A percentile compares a stretch with the other conserved stretches of the same genome.
phyloP scores from a whole-genome alignment of 2,888 invertebrate species.

The Orthosia cruda region DNA sequence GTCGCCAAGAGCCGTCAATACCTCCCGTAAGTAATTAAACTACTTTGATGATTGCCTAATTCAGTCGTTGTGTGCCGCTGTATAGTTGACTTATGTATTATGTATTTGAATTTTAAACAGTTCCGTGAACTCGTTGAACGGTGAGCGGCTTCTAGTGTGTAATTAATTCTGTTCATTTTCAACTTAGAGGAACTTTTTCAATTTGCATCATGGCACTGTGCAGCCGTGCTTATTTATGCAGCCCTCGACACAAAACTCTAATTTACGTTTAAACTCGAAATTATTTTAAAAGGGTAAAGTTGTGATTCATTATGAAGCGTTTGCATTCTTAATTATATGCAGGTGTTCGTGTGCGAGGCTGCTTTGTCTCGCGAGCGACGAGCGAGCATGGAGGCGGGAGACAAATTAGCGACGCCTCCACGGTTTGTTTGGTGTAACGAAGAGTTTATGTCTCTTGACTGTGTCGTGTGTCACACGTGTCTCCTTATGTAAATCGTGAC shows the following conservation, averaged over 20 bases:
- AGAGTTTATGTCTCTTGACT: conserved; percentile 23
- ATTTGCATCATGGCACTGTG: conserved; percentile 79
- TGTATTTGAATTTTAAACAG: conserved; percentile 69
- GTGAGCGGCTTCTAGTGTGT: conserved; percentile 67
- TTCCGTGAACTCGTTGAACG: conserved; percentile 60
- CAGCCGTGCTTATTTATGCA: conserved; percentile 70
- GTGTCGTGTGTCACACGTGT: conserved; percentile 16
- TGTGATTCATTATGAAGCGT: conserved; percentile 62
- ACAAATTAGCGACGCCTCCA: conserved; percentile 43
- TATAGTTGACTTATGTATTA: conserved; percentile 57
- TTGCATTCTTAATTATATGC: conserved; percentile 64
- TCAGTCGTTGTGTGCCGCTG: conserved; percentile 37
- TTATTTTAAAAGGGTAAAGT: conserved; percentile 57
- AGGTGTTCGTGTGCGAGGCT: conserved; percentile 50
- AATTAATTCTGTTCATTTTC: conserved; percentile 80
- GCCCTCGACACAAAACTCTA: conserved; percentile 60
- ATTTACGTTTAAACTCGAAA: conserved; percentile 64
- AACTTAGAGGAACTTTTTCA: conserved; percentile 80
- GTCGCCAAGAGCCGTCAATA: conserved; percentile 56
- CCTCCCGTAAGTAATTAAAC: conserved; percentile 68
- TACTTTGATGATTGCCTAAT: conserved; percentile 69
- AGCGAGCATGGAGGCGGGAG: conserved; percentile 24
- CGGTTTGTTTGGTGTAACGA: conserved; percentile 30
- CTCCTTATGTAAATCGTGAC: conserved; percentile 7
- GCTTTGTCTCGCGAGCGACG: conserved; percentile 43